Base-by-base conservation (phyloP, 2,113 vertebrate species). In the Cryptomyrus ogoouensis region DNA sequence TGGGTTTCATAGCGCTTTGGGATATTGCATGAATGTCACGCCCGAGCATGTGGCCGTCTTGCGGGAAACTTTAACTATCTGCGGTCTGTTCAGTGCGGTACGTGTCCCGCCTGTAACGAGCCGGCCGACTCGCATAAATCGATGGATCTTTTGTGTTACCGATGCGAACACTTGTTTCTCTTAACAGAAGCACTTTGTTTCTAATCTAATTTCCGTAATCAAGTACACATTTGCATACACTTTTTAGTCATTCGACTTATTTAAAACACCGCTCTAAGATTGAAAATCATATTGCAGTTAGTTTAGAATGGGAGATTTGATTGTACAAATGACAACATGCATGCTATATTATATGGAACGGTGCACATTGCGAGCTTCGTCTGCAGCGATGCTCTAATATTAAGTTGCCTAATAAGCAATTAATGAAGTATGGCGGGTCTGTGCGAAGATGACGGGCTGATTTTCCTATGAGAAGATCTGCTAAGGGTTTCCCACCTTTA, bases 371-470 rank as follows among this genome's bases (percentile, higher is more conserved):
- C 35, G 1, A 80, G 31, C 35, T 19, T 5, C 17, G 35, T 19
- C 74, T 35, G 35, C 31, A 19, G 50, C 52, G 17, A 50, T 87
- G 85, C 46, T 12, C 46, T 49, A 50, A 89, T 89, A 89, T 77
- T 89, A 39, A 31, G 66, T 89, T 74, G 88, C 66, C 88, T 74
- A 89, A 89, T 89, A 44, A 66, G 46, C 58, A 70, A 77, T 74
- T 89, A 89, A 89, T 89, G 88, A 89, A 47, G 44, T 88, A 1
- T 24, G 42, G 62, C 62, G 44, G 44, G 24, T 39, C 87, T 31
- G 88, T 47, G n/a, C 3, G 58, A 10, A 44, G 10, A 44, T 27
- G 6, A 42, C 74, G 35, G 35, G 74, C 35, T 15, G 15, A 19
- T 80, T 80, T 47, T 46, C 21, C 42, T 88, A 66, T 44, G 52